These are phyloP conservation scores for Micropterix aruncella DNA, from an alignment of 2,888 invertebrate genomes.

Conservation along the genomic window DNA sequence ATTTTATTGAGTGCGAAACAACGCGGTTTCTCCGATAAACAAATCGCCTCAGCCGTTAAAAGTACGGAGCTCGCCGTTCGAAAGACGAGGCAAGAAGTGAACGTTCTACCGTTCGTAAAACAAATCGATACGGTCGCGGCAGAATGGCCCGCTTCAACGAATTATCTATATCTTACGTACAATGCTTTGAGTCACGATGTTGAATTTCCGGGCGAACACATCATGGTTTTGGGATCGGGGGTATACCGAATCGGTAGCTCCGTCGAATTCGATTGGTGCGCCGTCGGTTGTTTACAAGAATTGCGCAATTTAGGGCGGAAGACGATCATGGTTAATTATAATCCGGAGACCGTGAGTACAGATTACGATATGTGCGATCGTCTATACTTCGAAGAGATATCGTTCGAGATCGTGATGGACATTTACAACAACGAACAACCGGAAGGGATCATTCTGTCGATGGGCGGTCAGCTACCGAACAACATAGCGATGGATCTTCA, in stretches of 20 bases:
- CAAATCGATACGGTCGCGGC: conserved; percentile 99
- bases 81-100: conserved; percentile 58
- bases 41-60: conserved; percentile 77
- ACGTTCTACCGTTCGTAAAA: conserved; percentile 78
- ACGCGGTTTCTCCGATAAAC: conserved; percentile 93
- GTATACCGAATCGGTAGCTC: conserved; percentile 98
- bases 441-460: conserved; percentile 86
- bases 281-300: conserved; percentile 90
- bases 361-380: conserved; percentile 99
- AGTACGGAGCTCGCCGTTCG: conserved; percentile 79
- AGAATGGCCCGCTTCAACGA: conserved; percentile 97
- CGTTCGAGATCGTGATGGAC: conserved; percentile 97
- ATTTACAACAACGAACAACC: conserved; percentile 91
- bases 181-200: conserved; percentile 77
- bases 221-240: conserved; percentile 88
- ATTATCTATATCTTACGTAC: conserved; percentile 97
- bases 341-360: conserved; percentile 98
- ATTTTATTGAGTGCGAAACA: conserved; percentile 74
- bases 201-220: conserved; percentile 62
- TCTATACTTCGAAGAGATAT: conserved; percentile 98
- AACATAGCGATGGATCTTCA: conserved; percentile 99
- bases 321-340: conserved; percentile 98
- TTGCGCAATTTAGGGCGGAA: conserved; percentile 72
- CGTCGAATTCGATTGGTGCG: conserved; percentile 99
- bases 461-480: conserved; percentile 98